Base-by-base conservation (phyloP, 2,113 vertebrate species). In the Heterotis niloticus region DNA sequence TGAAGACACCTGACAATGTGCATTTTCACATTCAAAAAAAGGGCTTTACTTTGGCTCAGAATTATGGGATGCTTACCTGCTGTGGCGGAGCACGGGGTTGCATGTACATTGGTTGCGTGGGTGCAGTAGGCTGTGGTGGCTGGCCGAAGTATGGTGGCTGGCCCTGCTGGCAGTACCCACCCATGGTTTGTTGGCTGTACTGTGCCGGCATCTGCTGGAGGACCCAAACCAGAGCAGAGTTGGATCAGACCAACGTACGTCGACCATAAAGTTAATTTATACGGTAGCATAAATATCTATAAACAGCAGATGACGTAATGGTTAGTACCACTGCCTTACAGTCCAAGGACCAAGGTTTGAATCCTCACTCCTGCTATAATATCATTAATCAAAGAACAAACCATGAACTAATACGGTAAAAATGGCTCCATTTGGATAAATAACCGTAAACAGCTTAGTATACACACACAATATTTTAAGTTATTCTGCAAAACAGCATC, bases 101-200 rank as follows among this genome's bases (percentile, higher is more conserved):
- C 69, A 94, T 83, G 90, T 96, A 96, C 5, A 94, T 89, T 87
- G 94, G 92, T 62, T 94, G 94, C 0, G 92, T 90, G 24, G 94
- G 93, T 79, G 93, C 93, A 67, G 91, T 91, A 11, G 95, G 92
- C 84, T 91, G 94, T 34, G 94, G 94, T 80, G 96, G 94, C 89
- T 96, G 95, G 93, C 94, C 98, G 93, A 97, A 98, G 86, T 97
- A 98, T 0, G 96, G 91, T 83, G 95, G 95, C 81, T 95, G 95
- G 88, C 94, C 94, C 89, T 95, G 93, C 79, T 93, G 94, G 89
- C 94, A 94, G 92, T 95, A 96, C 76, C 93, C 92, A 71, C 91
- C 94, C 57, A 94, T 60, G 79, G 93, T 93, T 89, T 98, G 97
- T 88, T 97, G 97, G 82, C 94, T 92, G 10, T 97, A 98, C 85